Percentiles rank a stretch among this genome's conserved stretches.
These are phyloP conservation scores for Catajapyx aquilonaris DNA, from an alignment of 1,140 invertebrate genomes.

Conservation along the genomic window DNA sequence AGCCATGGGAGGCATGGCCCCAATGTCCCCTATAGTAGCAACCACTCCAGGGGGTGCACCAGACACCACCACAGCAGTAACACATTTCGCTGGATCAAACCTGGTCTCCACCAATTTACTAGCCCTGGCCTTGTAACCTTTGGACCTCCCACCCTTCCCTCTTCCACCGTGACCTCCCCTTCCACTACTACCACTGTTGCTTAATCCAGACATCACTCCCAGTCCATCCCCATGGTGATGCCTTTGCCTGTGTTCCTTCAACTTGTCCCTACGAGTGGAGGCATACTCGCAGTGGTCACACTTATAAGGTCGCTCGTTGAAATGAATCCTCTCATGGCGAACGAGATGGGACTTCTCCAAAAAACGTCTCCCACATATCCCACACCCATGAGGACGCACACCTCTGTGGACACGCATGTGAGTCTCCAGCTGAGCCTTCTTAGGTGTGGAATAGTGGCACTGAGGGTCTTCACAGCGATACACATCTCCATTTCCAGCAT, in stretches of 20 bases:
- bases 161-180: too few species aligned
- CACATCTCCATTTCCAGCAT: constrained; percentile 23
- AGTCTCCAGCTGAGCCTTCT: constrained; percentile 38
- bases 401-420: constrained; percentile 37
- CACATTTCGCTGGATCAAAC: too few species aligned
- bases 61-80: too few species aligned
- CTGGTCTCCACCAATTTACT: too few species aligned
- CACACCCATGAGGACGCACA: constrained; percentile 35
- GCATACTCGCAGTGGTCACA: constrained; percentile 39
- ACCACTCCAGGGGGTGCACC: too few species aligned
- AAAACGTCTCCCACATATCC: constrained; percentile 36
- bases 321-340: constrained; percentile 38
- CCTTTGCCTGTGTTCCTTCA: constrained; percentile 40
- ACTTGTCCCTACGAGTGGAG: constrained; percentile 38
- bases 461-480: constrained; percentile 20
- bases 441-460: constrained; percentile 40
- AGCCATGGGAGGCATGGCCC: too few species aligned
- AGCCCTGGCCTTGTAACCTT: too few species aligned
- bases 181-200: too few species aligned
- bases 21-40: too few species aligned
- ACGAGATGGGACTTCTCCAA: constrained; percentile 43
- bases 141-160: too few species aligned
- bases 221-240: constrained; percentile 25
- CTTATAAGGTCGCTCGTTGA: constrained; percentile 33
- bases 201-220: too few species aligned